A percentile compares a stretch with the other conserved stretches of the same genome.
phyloP scores from a whole-genome alignment of 2,888 invertebrate species.

The Phaedon cochleariae region DNA sequence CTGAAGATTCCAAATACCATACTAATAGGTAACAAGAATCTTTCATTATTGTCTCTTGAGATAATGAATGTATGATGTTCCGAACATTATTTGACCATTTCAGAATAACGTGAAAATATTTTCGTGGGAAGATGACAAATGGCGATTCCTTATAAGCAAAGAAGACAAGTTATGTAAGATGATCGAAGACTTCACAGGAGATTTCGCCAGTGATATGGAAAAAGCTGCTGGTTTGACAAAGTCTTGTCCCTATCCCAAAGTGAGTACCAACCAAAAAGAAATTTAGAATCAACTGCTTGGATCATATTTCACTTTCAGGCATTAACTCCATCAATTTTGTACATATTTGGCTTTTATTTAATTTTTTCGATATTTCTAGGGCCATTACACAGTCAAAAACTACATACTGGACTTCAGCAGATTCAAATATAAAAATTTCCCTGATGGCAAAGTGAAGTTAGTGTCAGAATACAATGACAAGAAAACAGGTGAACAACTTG shows the following conservation, averaged over 20 bases:
- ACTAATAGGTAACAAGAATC: no score
- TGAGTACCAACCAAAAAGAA: constrained; percentile 34
- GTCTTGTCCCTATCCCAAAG: constrained; percentile 44
- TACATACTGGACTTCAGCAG: constrained; percentile 41
- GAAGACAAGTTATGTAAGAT: constrained; percentile 39
- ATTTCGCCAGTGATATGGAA: constrained; percentile 43
- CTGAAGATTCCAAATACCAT: no score
- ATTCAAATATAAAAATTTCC: constrained; percentile 41
- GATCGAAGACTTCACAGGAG: constrained; percentile 40
- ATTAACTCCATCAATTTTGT: no score
- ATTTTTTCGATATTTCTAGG: no score
- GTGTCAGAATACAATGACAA: constrained; percentile 31
- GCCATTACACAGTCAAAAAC: constrained; percentile 44
- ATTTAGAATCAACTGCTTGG: no score
- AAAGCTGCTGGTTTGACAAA: constrained; percentile 42
- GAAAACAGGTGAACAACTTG: constrained; percentile 37
- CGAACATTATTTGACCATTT: constrained; percentile 12
- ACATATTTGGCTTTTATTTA: no score
- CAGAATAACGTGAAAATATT: constrained; percentile 36
- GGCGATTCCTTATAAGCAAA: constrained; percentile 36
- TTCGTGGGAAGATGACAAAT: constrained; percentile 37
- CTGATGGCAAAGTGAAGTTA: constrained; percentile 39
- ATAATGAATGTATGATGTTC: no score
- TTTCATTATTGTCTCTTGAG: no score
- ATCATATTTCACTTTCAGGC: no score